Conservation (phyloP, 2,797 vertebrate species). For the Pantherophis alleghaniensis region DNA sequence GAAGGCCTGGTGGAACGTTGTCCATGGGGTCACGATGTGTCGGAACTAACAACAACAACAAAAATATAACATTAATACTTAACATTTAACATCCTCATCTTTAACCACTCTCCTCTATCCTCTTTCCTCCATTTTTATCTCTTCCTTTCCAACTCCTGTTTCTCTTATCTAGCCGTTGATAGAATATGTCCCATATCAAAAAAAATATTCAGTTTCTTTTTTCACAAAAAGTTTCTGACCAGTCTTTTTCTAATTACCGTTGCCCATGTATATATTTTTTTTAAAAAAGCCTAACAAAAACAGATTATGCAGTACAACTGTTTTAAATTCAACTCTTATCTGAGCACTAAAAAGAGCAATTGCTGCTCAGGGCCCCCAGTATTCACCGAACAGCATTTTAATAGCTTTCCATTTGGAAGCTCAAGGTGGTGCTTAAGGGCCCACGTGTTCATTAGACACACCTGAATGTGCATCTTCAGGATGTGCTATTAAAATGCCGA, state of each 20-base stretch:
- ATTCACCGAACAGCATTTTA: background rate
- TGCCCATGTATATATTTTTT: background rate
- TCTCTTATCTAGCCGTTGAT: too few relatives aligned
- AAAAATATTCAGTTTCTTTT: too few relatives aligned
- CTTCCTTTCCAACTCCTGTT: too few relatives aligned
- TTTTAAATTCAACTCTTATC: constrained; percentile 11
- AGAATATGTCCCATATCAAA: too few relatives aligned
- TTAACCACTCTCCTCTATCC: too few relatives aligned
- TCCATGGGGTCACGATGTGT: too few relatives aligned
- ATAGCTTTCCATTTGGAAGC: background rate
- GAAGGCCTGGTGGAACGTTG: too few relatives aligned
- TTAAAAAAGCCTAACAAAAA: background rate
- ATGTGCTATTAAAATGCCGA: background rate
- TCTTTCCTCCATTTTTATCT: too few relatives aligned
- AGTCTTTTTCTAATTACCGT: background rate
- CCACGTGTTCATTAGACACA: background rate
- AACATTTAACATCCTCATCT: too few relatives aligned
- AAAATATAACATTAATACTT: too few relatives aligned
- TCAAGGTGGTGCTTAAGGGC: background rate
- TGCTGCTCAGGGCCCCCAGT: background rate
- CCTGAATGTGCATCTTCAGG: background rate
- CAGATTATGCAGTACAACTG: background rate
- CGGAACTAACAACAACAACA: too few relatives aligned
- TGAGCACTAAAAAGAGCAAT: background rate
- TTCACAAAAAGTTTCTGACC: background rate